Base-by-base conservation (phyloP, 2,113 vertebrate species). In the Scatophagus argus region DNA sequence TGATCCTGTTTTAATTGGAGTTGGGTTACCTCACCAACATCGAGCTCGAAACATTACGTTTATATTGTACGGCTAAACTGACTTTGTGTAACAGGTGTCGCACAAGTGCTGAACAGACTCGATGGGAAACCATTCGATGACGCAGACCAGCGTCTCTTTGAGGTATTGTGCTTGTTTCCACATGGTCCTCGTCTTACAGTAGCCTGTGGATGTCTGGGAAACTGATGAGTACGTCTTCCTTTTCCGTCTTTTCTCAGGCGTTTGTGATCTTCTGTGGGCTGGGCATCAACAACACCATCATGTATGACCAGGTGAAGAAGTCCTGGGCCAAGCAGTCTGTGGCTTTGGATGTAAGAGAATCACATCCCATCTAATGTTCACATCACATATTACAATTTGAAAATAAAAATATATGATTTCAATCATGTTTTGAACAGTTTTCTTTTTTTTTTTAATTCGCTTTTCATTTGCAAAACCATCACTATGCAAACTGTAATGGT, bases 261-360 rank as follows among this genome's bases (percentile, higher is more conserved):
- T 99, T 99, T 94, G 98, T 99, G 91, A 99, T 99, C 93, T 99
- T 99, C 87, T 99, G 98, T 88, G 98, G 98, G 66, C 94, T 99
- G 79, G 98, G 98, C 66, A 99, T 99, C 94, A 99, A 99, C 94
- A 99, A 99, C 92, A 99, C 98, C 55, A 99, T 99, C 93, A 99
- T 99, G 98, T 99, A 99, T 12, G 95, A 98, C 89, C 97, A 99
- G 93, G 98, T 99, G 93, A 99, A 99, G 94, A 99, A 99, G 90
- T 99, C 98, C 31, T 99, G 98, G 97, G 98, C 98, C 79, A 99
- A 99, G 86, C 98, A 99, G 77, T 99, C 98, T 0, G 98, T 99
- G 84, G 98, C 98, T 93, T 95, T 99, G 86, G 98, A 99, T 5
- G 98, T 99, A 96, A 94, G 98, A 94, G 73, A 16, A 54, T 21